Percentiles rank a stretch among this genome's conserved stretches.
These are phyloP conservation scores for Dermochelys coriacea DNA, from an alignment of 2,797 vertebrate species.

Conservation along the genomic window DNA sequence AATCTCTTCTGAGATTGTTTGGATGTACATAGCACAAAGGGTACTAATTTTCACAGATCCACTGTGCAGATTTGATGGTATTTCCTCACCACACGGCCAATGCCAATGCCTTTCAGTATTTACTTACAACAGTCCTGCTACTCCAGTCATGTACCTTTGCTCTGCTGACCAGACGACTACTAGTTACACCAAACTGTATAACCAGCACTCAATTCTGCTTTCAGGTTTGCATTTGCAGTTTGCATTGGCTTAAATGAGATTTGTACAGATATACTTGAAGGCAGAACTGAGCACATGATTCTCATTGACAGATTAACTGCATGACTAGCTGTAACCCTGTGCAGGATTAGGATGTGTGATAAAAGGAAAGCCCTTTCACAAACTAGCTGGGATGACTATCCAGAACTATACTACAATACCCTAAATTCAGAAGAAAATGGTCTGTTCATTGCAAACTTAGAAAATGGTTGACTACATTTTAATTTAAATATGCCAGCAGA, in stretches of 20 bases:
- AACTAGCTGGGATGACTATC: background rate
- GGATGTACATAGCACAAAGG: background rate
- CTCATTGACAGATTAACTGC: constrained; percentile 5
- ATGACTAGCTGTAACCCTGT: constrained; percentile 24
- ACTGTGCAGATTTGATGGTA: background rate
- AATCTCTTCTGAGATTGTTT: background rate
- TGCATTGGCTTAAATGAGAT: background rate
- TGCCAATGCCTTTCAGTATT: constrained; percentile 24
- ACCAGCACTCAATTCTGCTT: constrained; percentile 33
- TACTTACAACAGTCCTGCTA: fast-evolving
- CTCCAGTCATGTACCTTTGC: constrained; percentile 31
- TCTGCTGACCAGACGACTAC: background rate
- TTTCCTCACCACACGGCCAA: background rate
- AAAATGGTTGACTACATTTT: background rate
- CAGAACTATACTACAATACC: background rate
- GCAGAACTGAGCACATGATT: constrained; percentile 41
- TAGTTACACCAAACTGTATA: constrained; percentile 22
- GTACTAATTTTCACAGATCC: background rate
- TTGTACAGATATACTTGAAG: constrained; percentile 53
- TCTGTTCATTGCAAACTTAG: background rate
- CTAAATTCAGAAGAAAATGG: fast-evolving
- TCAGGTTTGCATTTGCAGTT: constrained; percentile 43
- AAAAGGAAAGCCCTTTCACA: background rate
- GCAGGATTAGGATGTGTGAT: constrained; percentile 12
- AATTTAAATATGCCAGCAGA: background rate